Conservation (phyloP, 2,113 vertebrate genomes). For the zebrafish (Danio rerio) region DNA sequence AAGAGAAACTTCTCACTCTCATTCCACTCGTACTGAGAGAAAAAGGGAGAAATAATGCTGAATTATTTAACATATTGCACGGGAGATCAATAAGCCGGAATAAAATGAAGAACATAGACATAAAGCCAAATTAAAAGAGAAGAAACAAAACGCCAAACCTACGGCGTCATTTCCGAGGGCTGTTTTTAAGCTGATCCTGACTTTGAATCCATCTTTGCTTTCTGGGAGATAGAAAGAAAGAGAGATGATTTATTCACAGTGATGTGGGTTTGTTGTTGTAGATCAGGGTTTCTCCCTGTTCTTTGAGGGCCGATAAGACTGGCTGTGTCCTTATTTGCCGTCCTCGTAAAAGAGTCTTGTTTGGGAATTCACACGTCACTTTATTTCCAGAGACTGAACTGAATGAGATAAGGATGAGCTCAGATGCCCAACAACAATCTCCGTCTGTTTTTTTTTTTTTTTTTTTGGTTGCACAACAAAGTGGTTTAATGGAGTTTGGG, state of each 20-base stretch:
- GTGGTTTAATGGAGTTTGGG: neutral
- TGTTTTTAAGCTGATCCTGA: slow-evolving; percentile 88
- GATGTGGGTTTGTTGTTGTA: neutral
- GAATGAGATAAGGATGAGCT: neutral
- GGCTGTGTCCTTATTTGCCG: neutral
- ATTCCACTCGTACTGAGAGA: slow-evolving; percentile 87
- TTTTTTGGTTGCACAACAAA: neutral
- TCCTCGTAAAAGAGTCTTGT: neutral
- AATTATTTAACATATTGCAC: neutral
- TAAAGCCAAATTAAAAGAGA: neutral
- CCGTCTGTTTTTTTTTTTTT: neutral
- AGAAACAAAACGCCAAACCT: slow-evolving; percentile 61
- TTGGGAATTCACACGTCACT: slow-evolving; percentile 3
- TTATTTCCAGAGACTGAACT: neutral
- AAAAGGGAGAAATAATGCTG: neutral
- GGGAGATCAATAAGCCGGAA: neutral
- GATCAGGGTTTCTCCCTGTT: neutral
- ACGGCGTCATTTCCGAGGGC: slow-evolving; percentile 89
- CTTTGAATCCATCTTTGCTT: slow-evolving; percentile 80
- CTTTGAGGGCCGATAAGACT: neutral
- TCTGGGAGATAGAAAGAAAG: slow-evolving; percentile 31
- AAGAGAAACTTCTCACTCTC: slow-evolving; percentile 89
- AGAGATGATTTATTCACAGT: neutral
- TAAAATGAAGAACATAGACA: neutral
- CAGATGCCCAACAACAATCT: neutral